Evolutionary conservation across 2,797 vertebrate genomes (phyloP).

Genomic region (Pseudochirops cupreus): DNA sequence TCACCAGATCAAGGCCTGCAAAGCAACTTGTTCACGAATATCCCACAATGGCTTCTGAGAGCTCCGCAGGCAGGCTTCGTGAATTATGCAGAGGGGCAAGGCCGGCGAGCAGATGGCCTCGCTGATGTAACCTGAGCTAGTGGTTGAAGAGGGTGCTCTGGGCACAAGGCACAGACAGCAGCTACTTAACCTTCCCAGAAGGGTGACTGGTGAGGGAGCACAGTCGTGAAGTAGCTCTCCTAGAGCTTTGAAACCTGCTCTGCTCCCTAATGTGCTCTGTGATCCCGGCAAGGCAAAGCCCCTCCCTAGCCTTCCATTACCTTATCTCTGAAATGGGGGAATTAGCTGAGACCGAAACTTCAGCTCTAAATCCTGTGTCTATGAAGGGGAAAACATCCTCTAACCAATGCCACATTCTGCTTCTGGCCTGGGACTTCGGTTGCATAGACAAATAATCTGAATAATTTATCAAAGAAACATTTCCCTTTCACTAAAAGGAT

Average conservation of each 20-base stretch:
- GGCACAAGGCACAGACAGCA: constrained; percentile 74
- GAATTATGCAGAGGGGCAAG: constrained; percentile 82
- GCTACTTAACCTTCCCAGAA: constrained; percentile 78
- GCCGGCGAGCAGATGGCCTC: constrained; percentile 80
- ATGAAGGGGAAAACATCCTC: background rate
- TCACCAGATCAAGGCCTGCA: constrained; percentile 81
- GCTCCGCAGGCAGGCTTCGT: constrained; percentile 67
- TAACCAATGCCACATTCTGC: background rate
- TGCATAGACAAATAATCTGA: background rate
- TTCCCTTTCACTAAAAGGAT: constrained; percentile 78
- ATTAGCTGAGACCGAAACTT: background rate
- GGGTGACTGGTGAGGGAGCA: background rate
- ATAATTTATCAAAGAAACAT: constrained; percentile 68
- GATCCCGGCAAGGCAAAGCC: background rate
- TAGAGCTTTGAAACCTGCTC: background rate
- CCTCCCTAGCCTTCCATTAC: background rate
- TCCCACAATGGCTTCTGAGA: constrained; percentile 61
- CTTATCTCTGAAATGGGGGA: background rate
- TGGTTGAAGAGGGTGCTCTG: constrained; percentile 15
- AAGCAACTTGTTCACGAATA: constrained; percentile 84
- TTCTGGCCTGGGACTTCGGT: background rate
- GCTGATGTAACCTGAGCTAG: constrained; percentile 79
- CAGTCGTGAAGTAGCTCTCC: background rate
- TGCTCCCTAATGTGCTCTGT: background rate
- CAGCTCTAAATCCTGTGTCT: background rate